Percentiles rank a stretch among this genome's conserved stretches.
Evolutionary conservation across 2,113 vertebrate genomes (phyloP).

Genomic region (Copsychus sechellarum): DNA sequence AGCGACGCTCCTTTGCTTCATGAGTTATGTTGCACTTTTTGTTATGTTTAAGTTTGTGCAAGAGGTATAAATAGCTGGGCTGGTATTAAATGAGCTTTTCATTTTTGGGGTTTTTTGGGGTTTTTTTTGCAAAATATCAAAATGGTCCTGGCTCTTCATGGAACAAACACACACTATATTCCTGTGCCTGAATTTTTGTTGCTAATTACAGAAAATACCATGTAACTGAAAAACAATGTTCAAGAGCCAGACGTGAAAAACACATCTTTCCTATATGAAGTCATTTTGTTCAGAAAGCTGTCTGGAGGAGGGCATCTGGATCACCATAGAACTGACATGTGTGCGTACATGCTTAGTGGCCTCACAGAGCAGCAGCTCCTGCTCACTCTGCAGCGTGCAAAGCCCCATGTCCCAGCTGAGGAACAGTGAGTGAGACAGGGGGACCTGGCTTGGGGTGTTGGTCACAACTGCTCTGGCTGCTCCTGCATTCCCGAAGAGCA

Average conservation of each 20-base stretch:
- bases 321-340: background rate
- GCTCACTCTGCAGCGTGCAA: accelerated
- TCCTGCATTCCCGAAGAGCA: background rate
- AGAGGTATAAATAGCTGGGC: conserved; percentile 60
- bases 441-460: background rate
- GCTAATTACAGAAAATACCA: conserved; percentile 30
- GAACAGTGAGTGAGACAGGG: background rate
- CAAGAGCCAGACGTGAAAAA: conserved; percentile 30
- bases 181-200: conserved; percentile 30
- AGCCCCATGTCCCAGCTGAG: background rate
- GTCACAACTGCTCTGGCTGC: background rate
- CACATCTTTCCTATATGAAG: conserved; percentile 51
- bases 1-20: conserved; percentile 54
- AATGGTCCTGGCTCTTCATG: conserved; percentile 25
- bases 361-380: background rate
- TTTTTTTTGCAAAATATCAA: conserved; percentile 28
- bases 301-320: conserved; percentile 10
- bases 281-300: conserved; percentile 25
- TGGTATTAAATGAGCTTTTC: conserved; percentile 67
- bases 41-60: conserved; percentile 70
- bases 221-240: conserved; percentile 30
- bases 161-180: conserved; percentile 51
- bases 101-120: background rate
- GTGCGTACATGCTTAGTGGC: background rate
- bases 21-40: conserved; percentile 69